These are phyloP conservation scores for Metopolophium dirhodum DNA, from an alignment of 1,140 invertebrate genomes.

Conservation along the genomic window DNA sequence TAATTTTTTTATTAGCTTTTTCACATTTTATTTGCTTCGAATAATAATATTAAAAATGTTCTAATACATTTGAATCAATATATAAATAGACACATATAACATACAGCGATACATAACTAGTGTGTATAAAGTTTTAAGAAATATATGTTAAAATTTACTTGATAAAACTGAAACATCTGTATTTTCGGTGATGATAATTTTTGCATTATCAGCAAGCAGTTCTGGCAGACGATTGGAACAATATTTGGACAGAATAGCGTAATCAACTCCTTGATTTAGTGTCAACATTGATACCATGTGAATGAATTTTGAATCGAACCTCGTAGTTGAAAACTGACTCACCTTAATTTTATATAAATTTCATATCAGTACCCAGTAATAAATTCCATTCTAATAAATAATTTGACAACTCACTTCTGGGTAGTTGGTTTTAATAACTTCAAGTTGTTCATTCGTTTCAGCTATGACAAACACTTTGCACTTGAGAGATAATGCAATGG, in stretches of 20 bases:
- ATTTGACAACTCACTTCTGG: background rate
- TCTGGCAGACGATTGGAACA: constrained; percentile 19
- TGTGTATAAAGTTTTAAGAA: no score
- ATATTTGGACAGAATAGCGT: background rate
- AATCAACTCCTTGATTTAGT: constrained; percentile 16
- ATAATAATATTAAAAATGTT: no score
- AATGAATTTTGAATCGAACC: constrained; percentile 39
- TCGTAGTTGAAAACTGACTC: constrained; percentile 7
- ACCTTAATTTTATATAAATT: constrained; percentile 11
- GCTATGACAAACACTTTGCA: constrained; percentile 45
- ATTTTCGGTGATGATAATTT: constrained; percentile 12
- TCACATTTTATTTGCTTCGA: no score
- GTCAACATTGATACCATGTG: background rate
- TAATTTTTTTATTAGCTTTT: no score
- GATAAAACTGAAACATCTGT: constrained; percentile 34
- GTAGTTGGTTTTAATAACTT: background rate
- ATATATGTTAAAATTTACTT: constrained; percentile 23
- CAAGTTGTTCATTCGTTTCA: constrained; percentile 14
- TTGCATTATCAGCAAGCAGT: background rate
- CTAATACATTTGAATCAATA: no score
- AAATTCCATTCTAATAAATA: background rate
- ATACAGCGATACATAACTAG: no score
- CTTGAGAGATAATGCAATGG: background rate
- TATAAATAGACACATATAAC: no score
- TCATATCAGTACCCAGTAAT: no score